Percentiles rank a stretch among this genome's conserved stretches.
phyloP scores from a whole-genome alignment of 2,888 invertebrate species.

The Cynaeus angustus region DNA sequence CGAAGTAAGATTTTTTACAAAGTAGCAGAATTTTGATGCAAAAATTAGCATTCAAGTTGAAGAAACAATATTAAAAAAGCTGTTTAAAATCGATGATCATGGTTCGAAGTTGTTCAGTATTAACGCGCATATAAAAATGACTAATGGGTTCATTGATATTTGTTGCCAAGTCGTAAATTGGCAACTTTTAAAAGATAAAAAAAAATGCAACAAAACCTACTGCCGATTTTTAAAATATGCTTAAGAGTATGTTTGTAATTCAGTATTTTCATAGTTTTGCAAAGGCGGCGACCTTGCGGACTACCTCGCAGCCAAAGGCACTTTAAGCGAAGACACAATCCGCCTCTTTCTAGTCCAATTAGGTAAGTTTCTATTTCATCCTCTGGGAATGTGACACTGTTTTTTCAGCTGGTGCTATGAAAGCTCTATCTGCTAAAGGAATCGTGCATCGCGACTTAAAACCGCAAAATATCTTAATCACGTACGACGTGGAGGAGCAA shows the following conservation, averaged over 20 bases:
- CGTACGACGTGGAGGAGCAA: constrained; percentile 79
- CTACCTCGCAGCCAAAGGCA: constrained; percentile 95
- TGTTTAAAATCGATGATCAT: too few relatives aligned
- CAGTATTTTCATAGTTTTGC: constrained; percentile 83
- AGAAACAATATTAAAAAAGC: too few relatives aligned
- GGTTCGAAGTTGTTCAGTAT: too few relatives aligned
- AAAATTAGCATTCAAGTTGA: too few relatives aligned
- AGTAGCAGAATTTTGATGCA: too few relatives aligned
- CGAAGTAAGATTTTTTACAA: too few relatives aligned
- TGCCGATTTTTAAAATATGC: too few relatives aligned
- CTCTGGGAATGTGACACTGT: constrained; percentile 5
- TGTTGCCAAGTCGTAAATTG: too few relatives aligned
- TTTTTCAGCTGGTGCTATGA: constrained; percentile 93
- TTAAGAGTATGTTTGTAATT: too few relatives aligned
- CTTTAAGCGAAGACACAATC: constrained; percentile 97
- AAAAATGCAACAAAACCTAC: neutral
- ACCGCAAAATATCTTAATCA: constrained; percentile 98
- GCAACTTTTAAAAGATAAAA: neutral
- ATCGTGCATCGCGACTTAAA: constrained; percentile 99
- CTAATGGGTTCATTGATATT: too few relatives aligned
- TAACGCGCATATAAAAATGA: too few relatives aligned
- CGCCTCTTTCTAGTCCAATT: constrained; percentile 95
- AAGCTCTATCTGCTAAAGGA: constrained; percentile 96
- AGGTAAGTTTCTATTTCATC: constrained; percentile 73
- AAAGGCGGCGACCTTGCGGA: constrained; percentile 99